Percentiles rank a stretch among this genome's conserved stretches.
phyloP scores from a whole-genome alignment of 1,140 invertebrate genomes.

The Pseudomyrmex cubaensis region DNA sequence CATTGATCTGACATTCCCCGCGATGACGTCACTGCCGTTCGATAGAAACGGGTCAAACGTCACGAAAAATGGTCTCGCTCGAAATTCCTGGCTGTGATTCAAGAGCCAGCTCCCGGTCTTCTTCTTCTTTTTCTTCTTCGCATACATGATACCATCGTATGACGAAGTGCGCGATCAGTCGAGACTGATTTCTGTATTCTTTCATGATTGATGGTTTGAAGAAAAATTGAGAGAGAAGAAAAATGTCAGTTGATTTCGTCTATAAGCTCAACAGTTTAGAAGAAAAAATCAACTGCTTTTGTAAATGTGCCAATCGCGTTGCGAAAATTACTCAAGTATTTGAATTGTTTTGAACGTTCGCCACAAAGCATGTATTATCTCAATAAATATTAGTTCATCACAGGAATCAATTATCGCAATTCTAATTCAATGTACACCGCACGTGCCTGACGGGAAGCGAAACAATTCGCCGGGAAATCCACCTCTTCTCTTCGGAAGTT shows the following conservation, averaged over 20 bases:
- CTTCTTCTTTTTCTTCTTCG: background rate
- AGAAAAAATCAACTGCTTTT: background rate
- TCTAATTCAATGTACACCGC: slow-evolving; percentile 24
- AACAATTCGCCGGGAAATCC: slow-evolving; percentile 39
- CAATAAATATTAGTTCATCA: background rate
- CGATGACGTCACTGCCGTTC: slow-evolving; percentile 75
- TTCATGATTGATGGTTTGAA: background rate
- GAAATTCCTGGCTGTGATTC: slow-evolving; percentile 64
- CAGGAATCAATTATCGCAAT: slow-evolving; percentile 13
- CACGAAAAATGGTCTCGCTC: slow-evolving; percentile 74
- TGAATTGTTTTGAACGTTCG: background rate
- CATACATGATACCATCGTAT: background rate
- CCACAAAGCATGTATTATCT: too few species aligned
- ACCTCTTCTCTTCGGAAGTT: slow-evolving; percentile 46
- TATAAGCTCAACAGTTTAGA: background rate
- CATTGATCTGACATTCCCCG: slow-evolving; percentile 80
- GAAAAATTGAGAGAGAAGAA: too few species aligned
- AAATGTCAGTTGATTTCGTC: background rate
- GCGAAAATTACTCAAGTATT: background rate
- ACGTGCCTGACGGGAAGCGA: background rate
- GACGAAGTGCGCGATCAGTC: background rate
- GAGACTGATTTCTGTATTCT: slow-evolving; percentile 3
- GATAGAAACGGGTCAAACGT: slow-evolving; percentile 79
- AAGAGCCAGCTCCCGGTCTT: slow-evolving; percentile 36
- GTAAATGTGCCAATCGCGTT: too few species aligned